These are phyloP conservation scores for Anagyrus pseudococci DNA, from an alignment of 2,888 invertebrate species.

Conservation along the genomic window DNA sequence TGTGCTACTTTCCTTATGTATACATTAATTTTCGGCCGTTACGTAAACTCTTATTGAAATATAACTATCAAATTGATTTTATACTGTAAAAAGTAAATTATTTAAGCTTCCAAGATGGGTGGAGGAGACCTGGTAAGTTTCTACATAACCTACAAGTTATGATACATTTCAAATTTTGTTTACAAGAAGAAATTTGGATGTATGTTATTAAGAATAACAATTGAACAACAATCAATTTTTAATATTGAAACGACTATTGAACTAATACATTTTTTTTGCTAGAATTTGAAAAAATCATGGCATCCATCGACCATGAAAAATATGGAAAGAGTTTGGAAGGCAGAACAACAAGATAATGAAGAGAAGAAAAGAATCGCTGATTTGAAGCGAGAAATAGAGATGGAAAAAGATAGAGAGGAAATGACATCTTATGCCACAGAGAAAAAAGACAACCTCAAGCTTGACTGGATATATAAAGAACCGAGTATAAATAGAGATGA, in stretches of 20 bases:
- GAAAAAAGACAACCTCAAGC: constrained; percentile 66
- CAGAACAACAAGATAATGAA: constrained; percentile 75
- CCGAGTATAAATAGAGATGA: constrained; percentile 80
- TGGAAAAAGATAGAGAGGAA: constrained; percentile 72
- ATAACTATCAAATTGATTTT: too few relatives aligned
- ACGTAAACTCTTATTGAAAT: too few relatives aligned
- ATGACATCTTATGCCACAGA: constrained; percentile 69
- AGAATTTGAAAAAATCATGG: constrained; percentile 84
- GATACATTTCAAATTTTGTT: background rate
- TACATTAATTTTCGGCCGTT: too few relatives aligned
- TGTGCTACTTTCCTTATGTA: too few relatives aligned
- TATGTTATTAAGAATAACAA: background rate
- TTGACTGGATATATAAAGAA: constrained; percentile 90
- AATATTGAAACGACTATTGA: too few relatives aligned
- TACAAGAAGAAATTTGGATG: background rate
- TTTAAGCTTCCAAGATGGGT: constrained; percentile 51
- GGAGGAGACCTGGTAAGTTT: constrained; percentile 60
- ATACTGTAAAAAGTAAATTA: background rate
- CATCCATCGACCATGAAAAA: constrained; percentile 80
- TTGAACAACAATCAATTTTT: too few relatives aligned
- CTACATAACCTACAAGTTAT: constrained; percentile 17
- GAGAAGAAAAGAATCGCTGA: constrained; percentile 74
- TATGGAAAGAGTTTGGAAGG: constrained; percentile 80
- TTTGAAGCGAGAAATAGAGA: constrained; percentile 71
- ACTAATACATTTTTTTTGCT: too few relatives aligned